Evolutionary conservation across 2,797 vertebrate species (phyloP).

Genomic region (Malacoctenus gilli): DNA sequence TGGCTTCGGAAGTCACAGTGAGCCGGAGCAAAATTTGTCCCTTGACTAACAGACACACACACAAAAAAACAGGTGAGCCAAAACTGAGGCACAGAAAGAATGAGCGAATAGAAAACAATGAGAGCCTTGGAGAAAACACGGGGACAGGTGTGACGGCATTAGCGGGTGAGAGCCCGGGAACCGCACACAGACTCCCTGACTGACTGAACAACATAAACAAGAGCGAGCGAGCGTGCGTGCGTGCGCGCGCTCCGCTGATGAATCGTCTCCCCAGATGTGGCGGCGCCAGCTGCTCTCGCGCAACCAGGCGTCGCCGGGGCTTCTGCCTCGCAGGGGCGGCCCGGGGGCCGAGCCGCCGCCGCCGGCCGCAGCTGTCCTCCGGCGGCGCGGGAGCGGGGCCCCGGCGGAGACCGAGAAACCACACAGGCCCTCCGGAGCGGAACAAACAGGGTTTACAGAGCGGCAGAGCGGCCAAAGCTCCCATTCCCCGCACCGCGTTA

Average conservation of each 20-base stretch:
- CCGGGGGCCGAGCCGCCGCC: constrained; percentile 61
- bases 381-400: constrained; percentile 48
- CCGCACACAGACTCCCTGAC: constrained; percentile 17
- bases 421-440: constrained; percentile 68
- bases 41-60: constrained; percentile 14
- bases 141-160: constrained; percentile 44
- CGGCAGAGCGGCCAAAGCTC: constrained; percentile 69
- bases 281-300: constrained; percentile 75
- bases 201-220: constrained; percentile 57
- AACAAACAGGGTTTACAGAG: constrained; percentile 78
- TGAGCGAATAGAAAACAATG: constrained; percentile 11
- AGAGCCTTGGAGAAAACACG: constrained; percentile 11
- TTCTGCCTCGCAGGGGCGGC: constrained; percentile 62
- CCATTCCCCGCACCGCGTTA: constrained; percentile 62
- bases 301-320: constrained; percentile 66
- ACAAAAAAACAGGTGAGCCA: constrained; percentile 3
- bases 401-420: constrained; percentile 62
- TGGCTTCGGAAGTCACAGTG: too few species aligned
- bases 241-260: constrained; percentile 45
- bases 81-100: constrained; percentile 13
- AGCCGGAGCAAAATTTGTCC: constrained; percentile 2
- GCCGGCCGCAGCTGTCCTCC: constrained; percentile 67
- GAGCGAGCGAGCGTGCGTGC: constrained; percentile 23
- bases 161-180: constrained; percentile 25
- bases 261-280: constrained; percentile 76